Evolutionary conservation across 2,888 invertebrate genomes (phyloP), one percentile per base, ranked within the genome.

Genomic region (Mactromeris polynyma): DNA sequence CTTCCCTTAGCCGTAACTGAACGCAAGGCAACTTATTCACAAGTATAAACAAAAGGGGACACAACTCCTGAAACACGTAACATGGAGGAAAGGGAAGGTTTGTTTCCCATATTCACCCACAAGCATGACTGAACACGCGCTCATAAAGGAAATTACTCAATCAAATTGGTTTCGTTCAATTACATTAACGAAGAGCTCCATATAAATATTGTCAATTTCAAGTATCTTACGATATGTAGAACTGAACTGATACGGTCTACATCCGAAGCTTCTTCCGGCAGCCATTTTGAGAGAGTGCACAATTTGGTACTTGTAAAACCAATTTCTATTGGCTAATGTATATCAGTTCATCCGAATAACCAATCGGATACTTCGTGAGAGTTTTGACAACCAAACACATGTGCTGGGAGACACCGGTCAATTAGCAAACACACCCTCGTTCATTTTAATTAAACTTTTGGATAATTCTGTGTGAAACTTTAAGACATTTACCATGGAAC

Each of bases 311-410:
- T 81, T 84, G 82, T 69, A 85, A 88, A 58, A 69, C 9, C 1
- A 1, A 0, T 64, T 86, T 33, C 86, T 38, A 92, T 92, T 92
- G 91, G 92, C 82, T 80, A 36, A 54, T 33, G 26, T 26, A 78
- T 51, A 89, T 90, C 91, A 86, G 90, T 81, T 88, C 90, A 91
- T 92, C 19, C 19, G 17, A 64, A 46, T 46, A 82, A 73, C 92
- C 90, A 92, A 92, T 92, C 85, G 81, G 51, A 77, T 84, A 26
- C 11, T 86, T 26, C 87, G 88, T 84, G 87, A 78, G 83, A 69
- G 89, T 90, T 90, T 89, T 89, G 89, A 87, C 88, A 89, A 89
- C 87, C 87, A 85, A 81, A 81, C 83, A 86, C 83, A 86, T 84
- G 86, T 86, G 83, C 80, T 78, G n/a, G 78, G 42, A 77, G 46